Percentiles rank a stretch among this genome's conserved stretches.
phyloP scores from a whole-genome alignment of 2,888 invertebrate genomes.

The Cephonodes hylas region DNA sequence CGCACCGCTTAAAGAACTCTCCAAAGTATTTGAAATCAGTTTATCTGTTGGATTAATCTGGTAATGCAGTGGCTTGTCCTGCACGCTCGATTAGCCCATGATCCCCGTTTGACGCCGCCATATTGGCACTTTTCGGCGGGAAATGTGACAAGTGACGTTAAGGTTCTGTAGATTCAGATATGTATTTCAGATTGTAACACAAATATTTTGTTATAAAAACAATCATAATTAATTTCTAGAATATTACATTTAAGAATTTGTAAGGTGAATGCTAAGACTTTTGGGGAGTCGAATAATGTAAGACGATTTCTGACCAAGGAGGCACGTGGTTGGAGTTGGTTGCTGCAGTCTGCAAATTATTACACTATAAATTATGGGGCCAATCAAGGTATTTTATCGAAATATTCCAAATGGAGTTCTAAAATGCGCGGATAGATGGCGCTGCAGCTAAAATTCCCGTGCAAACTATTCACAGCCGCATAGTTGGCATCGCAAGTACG shows the following conservation, averaged over 20 bases:
- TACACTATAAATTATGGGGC: not conserved
- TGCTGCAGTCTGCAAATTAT: not conserved
- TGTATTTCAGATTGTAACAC: not conserved
- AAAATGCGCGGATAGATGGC: slow-evolving; percentile 37
- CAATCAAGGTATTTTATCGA: slow-evolving; percentile 22
- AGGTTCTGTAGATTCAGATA: not conserved
- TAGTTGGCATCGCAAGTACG: not conserved
- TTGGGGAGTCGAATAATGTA: not conserved
- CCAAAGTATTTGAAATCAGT: slow-evolving; percentile 6
- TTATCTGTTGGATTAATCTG: slow-evolving; percentile 13
- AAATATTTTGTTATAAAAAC: not conserved
- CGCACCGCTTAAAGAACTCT: not conserved
- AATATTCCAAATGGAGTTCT: slow-evolving; percentile 22
- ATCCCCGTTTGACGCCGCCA: slow-evolving; percentile 34
- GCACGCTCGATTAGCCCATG: slow-evolving; percentile 27
- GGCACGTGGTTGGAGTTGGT: not conserved
- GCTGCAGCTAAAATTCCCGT: slow-evolving; percentile 27
- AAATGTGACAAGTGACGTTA: slow-evolving; percentile 47
- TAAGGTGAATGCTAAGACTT: too few relatives aligned
- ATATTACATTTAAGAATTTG: too few relatives aligned
- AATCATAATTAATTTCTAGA: too few relatives aligned
- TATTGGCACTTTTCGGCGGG: slow-evolving; percentile 37
- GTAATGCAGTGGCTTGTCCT: slow-evolving; percentile 15
- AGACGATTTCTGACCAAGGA: not conserved
- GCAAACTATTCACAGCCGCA: slow-evolving; percentile 5